These are phyloP conservation scores for Phenacoccus solenopsis DNA, from an alignment of 1,140 invertebrate species.

Conservation along the genomic window DNA sequence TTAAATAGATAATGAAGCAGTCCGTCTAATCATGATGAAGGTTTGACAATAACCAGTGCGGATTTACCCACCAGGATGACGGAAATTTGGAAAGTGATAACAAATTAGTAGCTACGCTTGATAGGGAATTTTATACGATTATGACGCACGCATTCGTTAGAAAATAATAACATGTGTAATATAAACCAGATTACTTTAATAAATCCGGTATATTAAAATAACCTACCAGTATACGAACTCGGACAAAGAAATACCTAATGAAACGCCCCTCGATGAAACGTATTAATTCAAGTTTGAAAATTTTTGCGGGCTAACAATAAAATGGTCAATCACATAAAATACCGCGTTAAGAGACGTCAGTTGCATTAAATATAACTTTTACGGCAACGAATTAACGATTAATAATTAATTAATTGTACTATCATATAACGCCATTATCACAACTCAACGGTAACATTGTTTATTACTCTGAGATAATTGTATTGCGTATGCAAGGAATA, in stretches of 20 bases:
- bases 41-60: too few relatives aligned
- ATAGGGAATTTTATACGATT: background rate
- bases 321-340: background rate
- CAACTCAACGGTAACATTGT: background rate
- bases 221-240: too few relatives aligned
- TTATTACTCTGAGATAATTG: background rate
- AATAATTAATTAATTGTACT: background rate
- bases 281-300: background rate
- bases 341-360: background rate
- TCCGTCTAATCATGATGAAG: background rate
- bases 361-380: background rate
- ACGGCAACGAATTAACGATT: background rate
- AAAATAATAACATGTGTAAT: background rate
- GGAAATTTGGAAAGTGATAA: background rate
- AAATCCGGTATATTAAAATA: background rate
- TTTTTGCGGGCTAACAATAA: background rate
- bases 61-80: background rate
- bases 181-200: background rate
- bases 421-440: constrained; percentile 12
- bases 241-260: background rate
- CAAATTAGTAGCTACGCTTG: background rate
- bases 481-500: background rate
- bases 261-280: background rate
- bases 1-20: background rate
- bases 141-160: background rate